phyloP scores from a whole-genome alignment of 2,797 vertebrate species.

The Acipenser oxyrinchus region DNA sequence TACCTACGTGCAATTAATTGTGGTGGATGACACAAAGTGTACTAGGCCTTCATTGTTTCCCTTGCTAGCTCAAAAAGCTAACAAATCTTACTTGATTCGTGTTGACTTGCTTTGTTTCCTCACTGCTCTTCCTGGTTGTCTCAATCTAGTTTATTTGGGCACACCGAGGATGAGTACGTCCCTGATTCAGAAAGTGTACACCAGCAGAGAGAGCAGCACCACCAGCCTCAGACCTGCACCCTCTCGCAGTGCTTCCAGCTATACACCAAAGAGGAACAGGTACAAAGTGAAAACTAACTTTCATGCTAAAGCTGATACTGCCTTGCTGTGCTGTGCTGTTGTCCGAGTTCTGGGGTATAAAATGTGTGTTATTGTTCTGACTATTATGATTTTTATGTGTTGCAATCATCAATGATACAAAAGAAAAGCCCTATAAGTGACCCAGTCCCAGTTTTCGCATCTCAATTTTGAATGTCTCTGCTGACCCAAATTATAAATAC shows the following conservation, averaged over 20 bases:
- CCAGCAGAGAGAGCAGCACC: slow-evolving; percentile 84
- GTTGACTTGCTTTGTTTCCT: neutral
- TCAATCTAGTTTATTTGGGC: slow-evolving; percentile 77
- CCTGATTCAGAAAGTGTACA: slow-evolving; percentile 94
- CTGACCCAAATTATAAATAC: too few relatives aligned
- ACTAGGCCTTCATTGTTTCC: neutral
- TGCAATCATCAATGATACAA: too few relatives aligned
- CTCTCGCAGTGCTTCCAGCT: slow-evolving; percentile 97
- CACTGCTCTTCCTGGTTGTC: slow-evolving; percentile 15
- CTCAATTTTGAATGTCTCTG: too few relatives aligned
- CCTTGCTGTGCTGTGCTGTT: too few relatives aligned
- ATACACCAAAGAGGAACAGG: slow-evolving; percentile 98
- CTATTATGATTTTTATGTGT: too few relatives aligned
- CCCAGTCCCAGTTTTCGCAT: too few relatives aligned
- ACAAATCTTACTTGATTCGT: neutral
- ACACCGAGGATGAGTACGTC: slow-evolving; percentile 90
- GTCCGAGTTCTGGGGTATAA: too few relatives aligned
- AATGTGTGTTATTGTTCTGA: too few relatives aligned
- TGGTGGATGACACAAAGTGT: neutral
- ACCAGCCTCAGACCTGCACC: slow-evolving; percentile 92
- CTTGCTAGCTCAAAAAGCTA: neutral
- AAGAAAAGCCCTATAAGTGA: too few relatives aligned
- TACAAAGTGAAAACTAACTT: slow-evolving; percentile 32
- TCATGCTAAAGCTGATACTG: too few relatives aligned
- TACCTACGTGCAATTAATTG: too few relatives aligned